Evolutionary conservation across 2,113 vertebrate species (phyloP).

Genomic region (Helogale parvula): DNA sequence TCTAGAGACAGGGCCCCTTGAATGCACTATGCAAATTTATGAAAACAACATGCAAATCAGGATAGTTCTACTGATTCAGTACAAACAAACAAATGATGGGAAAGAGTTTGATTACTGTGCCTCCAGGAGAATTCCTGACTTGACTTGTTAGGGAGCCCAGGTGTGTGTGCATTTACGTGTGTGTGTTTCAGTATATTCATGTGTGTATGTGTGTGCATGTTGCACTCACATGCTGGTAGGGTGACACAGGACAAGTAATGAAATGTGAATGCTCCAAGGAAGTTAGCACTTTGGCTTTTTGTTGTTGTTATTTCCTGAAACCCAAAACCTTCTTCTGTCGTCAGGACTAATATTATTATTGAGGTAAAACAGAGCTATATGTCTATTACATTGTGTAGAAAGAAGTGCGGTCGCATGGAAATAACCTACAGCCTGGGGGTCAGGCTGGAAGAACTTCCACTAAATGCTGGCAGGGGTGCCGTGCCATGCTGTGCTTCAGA

Average conservation of each 20-base stretch:
- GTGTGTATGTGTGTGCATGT: background rate
- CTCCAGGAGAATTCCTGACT: background rate
- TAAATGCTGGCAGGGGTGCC: too few species aligned
- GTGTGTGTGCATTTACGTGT: background rate
- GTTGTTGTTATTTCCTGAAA: slow-evolving; percentile 7
- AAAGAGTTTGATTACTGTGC: slow-evolving; percentile 51
- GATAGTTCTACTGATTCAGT: slow-evolving; percentile 47
- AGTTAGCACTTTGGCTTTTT: background rate
- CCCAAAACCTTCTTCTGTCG: background rate
- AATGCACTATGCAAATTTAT: slow-evolving; percentile 72
- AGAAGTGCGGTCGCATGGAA: background rate
- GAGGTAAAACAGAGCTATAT: background rate
- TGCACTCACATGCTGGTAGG: background rate
- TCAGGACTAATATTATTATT: slow-evolving; percentile 2
- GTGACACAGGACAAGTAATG: background rate
- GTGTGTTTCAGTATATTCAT: background rate
- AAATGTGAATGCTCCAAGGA: background rate
- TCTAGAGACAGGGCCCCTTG: slow-evolving; percentile 8
- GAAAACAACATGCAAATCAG: slow-evolving; percentile 71
- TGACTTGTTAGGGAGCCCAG: background rate
- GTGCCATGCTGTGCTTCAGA: background rate
- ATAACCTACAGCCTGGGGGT: background rate
- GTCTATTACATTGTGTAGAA: background rate
- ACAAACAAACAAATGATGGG: slow-evolving; percentile 61
- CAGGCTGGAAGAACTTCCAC: background rate